Base-by-base conservation (phyloP, 2,888 invertebrate species). In the Patella ulyssiponensis region DNA sequence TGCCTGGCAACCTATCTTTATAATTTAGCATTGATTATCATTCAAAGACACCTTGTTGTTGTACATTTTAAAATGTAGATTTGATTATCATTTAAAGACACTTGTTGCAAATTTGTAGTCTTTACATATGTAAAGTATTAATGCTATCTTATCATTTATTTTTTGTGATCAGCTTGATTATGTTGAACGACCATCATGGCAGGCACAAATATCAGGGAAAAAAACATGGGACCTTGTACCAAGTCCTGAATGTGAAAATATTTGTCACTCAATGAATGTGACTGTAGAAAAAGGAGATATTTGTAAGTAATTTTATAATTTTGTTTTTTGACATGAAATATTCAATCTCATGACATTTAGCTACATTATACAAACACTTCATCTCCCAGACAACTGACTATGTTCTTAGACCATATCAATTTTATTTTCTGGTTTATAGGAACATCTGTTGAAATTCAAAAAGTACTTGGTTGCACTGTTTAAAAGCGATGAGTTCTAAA, bases 101-200 rank as follows among this genome's bases (percentile, higher is more conserved):
- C 33, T 33, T 33, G 4, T 5, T 5, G 2, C 27, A 27, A 3
- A 3, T 27, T 27, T 27, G 27, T 27, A 27, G 27, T 27, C 27
- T 27, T 27, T 2, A 27, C 2, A n/a, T n/a, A 58, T 58, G 17
- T 58, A 58, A 58, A n/a, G 58, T 58, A 11, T 17, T 58, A 20
- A 17, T 20, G 14, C 20, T 4, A 20, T 14, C 17, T 20, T 12
- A 27, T 14, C 3, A 15, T n/a, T 14, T 17, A 23, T 27, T 17
- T 23, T 58, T 44, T 27, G n/a, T 70, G 75, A 81, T 53, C 80
- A 97, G 97, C 92, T 97, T 90, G 97, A 97, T 92, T 97, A 96
- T 90, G 97, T 97, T 84, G 95, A 95, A 84, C 94, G 97, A 80
- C 93, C 97, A 53, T 97, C 97, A 94, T 97, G 97, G 97, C 97